These are phyloP conservation scores for Phortica magna DNA, from an alignment of 2,888 invertebrate species.

Conservation along the genomic window DNA sequence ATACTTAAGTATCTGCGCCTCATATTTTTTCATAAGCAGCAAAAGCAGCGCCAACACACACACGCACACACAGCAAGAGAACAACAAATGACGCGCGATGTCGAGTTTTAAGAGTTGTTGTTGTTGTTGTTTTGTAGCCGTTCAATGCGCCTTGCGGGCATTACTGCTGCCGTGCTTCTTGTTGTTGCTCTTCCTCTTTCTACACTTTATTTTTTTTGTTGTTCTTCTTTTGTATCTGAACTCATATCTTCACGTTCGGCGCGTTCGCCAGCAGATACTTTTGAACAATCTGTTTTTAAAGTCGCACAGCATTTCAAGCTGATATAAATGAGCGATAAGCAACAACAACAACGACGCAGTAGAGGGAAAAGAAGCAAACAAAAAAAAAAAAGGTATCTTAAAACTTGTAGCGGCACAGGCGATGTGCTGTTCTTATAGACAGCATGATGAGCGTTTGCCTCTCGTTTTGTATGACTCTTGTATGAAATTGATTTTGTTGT, in stretches of 20 bases:
- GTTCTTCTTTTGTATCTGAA: background rate
- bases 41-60: background rate
- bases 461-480: conserved; percentile 51
- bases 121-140: background rate
- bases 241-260: background rate
- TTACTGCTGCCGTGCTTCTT: background rate
- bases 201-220: background rate
- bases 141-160: background rate
- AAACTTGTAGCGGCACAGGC: conserved; percentile 22
- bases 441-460: conserved; percentile 28
- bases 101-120: background rate
- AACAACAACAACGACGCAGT: conserved; percentile 22
- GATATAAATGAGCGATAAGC: conserved; percentile 13
- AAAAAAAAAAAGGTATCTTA: conserved; percentile 39
- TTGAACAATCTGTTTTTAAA: conserved; percentile 9
- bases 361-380: conserved; percentile 15
- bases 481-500: conserved; percentile 27
- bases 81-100: background rate
- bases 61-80: background rate
- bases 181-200: background rate
- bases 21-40: background rate
- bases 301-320: background rate
- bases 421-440: background rate
- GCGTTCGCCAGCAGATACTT: background rate
- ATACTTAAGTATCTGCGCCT: background rate